phyloP scores from a whole-genome alignment of 1,140 invertebrate genomes.

The Eriocheir sinensis region DNA sequence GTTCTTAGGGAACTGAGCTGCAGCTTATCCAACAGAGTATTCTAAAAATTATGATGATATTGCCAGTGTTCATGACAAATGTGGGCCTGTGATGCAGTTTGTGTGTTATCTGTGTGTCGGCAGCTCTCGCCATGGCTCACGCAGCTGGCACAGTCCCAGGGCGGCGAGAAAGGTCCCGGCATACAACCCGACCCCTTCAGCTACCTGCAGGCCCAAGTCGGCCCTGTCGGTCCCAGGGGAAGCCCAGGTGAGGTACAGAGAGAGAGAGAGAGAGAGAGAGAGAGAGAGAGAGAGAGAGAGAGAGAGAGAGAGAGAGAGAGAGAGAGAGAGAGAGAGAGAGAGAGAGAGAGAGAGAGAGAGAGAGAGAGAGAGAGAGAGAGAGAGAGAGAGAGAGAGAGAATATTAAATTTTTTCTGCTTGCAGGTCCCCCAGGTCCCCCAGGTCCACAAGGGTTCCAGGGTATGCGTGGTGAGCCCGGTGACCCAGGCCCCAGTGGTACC shows the following conservation, averaged over 20 bases:
- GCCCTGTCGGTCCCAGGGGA: conserved; percentile 88
- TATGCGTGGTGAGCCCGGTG: conserved; percentile 88
- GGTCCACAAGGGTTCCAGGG: conserved; percentile 90
- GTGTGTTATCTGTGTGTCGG: not conserved
- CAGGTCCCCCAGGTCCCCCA: conserved; percentile 87
- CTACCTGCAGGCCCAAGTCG: conserved; percentile 90
- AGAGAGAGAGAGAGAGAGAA: not conserved
- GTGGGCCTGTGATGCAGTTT: too few relatives aligned
- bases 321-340: conserved; percentile 14
- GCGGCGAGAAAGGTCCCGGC: conserved; percentile 90
- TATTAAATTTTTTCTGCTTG: not conserved
- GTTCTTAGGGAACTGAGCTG: too few relatives aligned
- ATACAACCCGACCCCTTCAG: conserved; percentile 86
- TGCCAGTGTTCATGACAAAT: too few relatives aligned
- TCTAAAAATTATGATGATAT: too few relatives aligned
- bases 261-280: too few relatives aligned
- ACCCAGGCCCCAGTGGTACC: conserved; percentile 86
- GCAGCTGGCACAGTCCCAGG: conserved; percentile 86
- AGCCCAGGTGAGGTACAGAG: conserved; percentile 83
- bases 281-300: not conserved
- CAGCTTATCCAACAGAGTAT: too few relatives aligned
- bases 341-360: conserved; percentile 14
- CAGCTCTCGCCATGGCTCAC: conserved; percentile 85
- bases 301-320: conserved; percentile 14
- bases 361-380: conserved; percentile 18